Conservation (phyloP, 1,140 invertebrate genomes). For the Triops longicaudatus region DNA sequence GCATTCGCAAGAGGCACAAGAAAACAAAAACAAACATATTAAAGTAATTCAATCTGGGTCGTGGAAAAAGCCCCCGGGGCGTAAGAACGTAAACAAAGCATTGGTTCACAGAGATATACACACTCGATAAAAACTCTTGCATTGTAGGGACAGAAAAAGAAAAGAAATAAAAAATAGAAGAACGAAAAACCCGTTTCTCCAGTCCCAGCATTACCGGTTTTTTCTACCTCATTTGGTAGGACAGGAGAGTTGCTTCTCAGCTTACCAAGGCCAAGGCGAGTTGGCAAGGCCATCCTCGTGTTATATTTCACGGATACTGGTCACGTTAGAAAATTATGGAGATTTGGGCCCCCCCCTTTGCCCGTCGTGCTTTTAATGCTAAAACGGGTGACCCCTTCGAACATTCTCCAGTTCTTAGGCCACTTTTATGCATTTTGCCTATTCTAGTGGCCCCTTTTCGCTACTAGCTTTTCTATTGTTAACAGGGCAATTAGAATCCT, state of each 20-base stretch:
- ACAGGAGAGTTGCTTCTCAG: background rate
- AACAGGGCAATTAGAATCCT: background rate
- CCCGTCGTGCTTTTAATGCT: constrained; percentile 4
- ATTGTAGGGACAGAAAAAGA: background rate
- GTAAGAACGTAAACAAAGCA: background rate
- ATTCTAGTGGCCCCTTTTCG: background rate
- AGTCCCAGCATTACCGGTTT: background rate
- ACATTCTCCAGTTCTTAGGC: background rate
- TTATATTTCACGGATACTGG: constrained; percentile 2
- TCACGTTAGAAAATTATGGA: constrained; percentile 12
- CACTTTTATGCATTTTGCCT: background rate
- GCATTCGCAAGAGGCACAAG: background rate
- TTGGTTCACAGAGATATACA: background rate
- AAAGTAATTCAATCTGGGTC: background rate
- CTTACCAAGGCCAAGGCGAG: constrained; percentile 6
- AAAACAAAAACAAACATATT: background rate
- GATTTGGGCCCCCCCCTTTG: background rate
- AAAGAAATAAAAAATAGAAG: background rate
- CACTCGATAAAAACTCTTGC: background rate
- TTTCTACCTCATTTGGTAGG: background rate
- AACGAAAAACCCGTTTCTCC: background rate
- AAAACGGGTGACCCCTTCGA: background rate
- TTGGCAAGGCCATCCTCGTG: constrained; percentile 1
- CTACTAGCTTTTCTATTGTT: background rate
- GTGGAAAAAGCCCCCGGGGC: background rate